Base-by-base conservation (phyloP, 1,140 invertebrate species). In the Pectinophora gossypiella region DNA sequence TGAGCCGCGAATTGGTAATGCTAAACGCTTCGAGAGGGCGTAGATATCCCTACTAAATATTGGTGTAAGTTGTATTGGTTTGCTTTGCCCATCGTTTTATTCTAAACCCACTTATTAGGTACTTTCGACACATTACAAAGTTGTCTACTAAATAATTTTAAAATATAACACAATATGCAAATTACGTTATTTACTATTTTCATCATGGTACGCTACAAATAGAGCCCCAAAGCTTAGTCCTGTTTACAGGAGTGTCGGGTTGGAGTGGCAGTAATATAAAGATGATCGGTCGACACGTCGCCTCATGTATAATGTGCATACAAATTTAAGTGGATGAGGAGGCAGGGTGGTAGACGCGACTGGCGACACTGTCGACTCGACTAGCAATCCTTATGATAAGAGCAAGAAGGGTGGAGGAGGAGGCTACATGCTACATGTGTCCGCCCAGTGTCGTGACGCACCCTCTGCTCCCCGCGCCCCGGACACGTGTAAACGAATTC, bases 271-370 rank as follows among this genome's bases (percentile, higher is more conserved):
- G 60, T 65, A 68, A 76, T 76, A 80, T 71, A 83, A 78, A 78
- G 65, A 80, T 83, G 76, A 83, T 83, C 68, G 75, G 66, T 66
- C 56, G 71, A 79, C 76, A 76, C 60, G 65, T 68, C 56, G 55
- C 50, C 79, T 83, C 79, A 83, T 85, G 72, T 79, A 74, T 82
- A 54, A 85, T 85, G 81, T 83, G 76, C 81, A 85, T 85, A 82
- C 76, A 79, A 81, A 84, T 84, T 72, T 69, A 69, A 74, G 66
- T 68, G 68, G 70, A 71, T 58, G 73, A 64, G 46, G 58, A 50
- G 51, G 72, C 64, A 47, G 59, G 53, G 52, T 55, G 58, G 36
- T 27, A 59, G 23, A 27, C 23, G 12, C 36, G 35, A 38, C 35
- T 38, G 35, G 6, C 35, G 56, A 43, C 51, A 43, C 57, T 54